A percentile compares a stretch with the other conserved stretches of the same genome.
Conservation (phyloP, 1,140 invertebrate species). For the Theocolax elegans region DNA sequence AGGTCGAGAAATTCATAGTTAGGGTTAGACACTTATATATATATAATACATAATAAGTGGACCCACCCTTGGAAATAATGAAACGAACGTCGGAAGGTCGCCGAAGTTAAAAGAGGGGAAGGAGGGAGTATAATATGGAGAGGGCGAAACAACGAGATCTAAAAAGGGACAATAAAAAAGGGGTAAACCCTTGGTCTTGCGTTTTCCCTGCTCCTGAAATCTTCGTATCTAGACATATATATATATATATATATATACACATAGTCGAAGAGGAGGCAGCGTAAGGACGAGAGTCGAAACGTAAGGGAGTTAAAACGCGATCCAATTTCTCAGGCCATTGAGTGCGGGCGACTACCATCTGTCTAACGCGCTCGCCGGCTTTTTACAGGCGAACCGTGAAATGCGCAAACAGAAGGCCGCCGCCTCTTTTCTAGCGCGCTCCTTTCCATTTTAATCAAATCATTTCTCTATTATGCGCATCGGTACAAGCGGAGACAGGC, state of each 20-base stretch:
- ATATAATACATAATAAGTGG: too few species aligned
- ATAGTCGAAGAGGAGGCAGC: too few species aligned
- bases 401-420: constrained; percentile 67
- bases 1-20: constrained; percentile 30
- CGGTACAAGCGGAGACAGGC: constrained; percentile 38
- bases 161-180: constrained; percentile 27
- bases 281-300: constrained; percentile 52
- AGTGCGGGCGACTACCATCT: constrained; percentile 68
- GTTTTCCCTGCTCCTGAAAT: too few species aligned
- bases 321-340: constrained; percentile 70
- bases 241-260: too few species aligned
- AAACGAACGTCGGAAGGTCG: constrained; percentile 21
- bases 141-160: too few species aligned
- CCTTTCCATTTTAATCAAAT: constrained; percentile 70
- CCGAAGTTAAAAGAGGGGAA: neutral
- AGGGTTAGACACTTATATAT: neutral
- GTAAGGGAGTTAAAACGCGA: constrained; percentile 69
- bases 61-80: constrained; percentile 25
- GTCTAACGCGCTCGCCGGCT: constrained; percentile 62
- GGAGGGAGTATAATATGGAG: neutral
- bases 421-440: constrained; percentile 43
- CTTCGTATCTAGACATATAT: too few species aligned
- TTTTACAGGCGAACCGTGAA: constrained; percentile 68
- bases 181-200: neutral
- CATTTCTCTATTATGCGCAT: constrained; percentile 64